Base-by-base conservation (phyloP, 2,888 invertebrate genomes). In the Dinocampus coccinellae region DNA sequence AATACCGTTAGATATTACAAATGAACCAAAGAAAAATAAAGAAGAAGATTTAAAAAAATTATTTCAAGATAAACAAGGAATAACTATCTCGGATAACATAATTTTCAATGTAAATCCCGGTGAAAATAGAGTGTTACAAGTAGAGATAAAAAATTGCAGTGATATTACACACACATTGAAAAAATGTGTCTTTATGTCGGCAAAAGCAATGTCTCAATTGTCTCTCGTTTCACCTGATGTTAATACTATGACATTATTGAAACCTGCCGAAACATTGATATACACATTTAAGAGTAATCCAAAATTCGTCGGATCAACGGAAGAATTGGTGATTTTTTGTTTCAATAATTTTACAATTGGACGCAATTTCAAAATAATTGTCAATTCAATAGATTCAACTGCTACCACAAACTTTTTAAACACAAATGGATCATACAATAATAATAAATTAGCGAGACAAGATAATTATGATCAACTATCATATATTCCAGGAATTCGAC, bases 331-430 rank as follows among this genome's bases (percentile, higher is more conserved):
- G 62, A 85, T 91, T 24, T 89, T 94, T 76, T 82, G 88, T 58
- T 93, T 93, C 81, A 88, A 88, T 81, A 88, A 89, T 33, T 92
- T 93, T 81, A 90, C 90, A 83, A 88, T 93, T 29, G 91, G 90
- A 75, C 89, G 93, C 75, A 87, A 88, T 67, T 88, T 93, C 76
- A 87, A 88, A 72, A 89, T 93, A 70, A 89, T 87, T 81, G 89
- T 92, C 24, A 84, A 87, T 22, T 82, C 81, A 7, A 80, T 76
- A 69, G 77, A 73, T 58, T 64, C 66, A 20, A 26, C 63, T 42
- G 52, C 22, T 1, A 47, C 34, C 7, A 34, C 57, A 24, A 16
- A 66, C 7, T 53, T 33, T 3, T 34, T 58, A 58, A 4, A 69
- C 42, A 66, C 29, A 34, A 74, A 70, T 22, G 9, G 3, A 16